phyloP scores from a whole-genome alignment of 2,888 invertebrate genomes.

The Agrochola lota region DNA sequence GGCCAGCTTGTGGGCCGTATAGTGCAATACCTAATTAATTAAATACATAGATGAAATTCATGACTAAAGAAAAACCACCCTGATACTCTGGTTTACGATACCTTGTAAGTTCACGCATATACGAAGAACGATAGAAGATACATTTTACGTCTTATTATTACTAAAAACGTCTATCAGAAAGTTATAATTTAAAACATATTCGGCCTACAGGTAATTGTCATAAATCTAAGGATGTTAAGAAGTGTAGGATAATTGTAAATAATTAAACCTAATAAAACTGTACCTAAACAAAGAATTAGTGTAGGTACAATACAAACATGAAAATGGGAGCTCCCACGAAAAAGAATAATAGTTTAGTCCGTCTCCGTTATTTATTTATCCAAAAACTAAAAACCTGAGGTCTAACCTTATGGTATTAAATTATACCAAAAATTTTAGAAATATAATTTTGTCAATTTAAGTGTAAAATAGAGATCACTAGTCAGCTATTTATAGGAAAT shows the following conservation, averaged over 20 bases:
- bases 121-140: not conserved
- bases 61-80: too few species aligned
- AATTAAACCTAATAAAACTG: not conserved
- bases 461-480: conserved; percentile 54
- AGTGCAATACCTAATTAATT: conserved; percentile 15
- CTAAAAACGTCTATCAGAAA: not conserved
- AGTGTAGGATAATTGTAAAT: conserved; percentile 37
- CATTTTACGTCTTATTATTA: too few species aligned
- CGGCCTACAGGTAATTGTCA: conserved; percentile 33
- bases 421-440: conserved; percentile 54
- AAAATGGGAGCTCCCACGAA: not conserved
- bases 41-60: not conserved
- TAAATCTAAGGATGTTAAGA: not conserved
- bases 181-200: conserved; percentile 7
- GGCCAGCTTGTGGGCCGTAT: conserved; percentile 10
- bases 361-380: conserved; percentile 10
- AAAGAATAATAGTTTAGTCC: not conserved
- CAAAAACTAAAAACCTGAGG: conserved; percentile 25
- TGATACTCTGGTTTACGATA: not conserved
- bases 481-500: conserved; percentile 55
- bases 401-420: conserved; percentile 36
- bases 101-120: not conserved
- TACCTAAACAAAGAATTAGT: conserved; percentile 4
- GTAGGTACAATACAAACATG: conserved; percentile 10
- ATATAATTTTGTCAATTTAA: conserved; percentile 62